These are phyloP conservation scores for Agrotis clavis DNA, from an alignment of 2,888 invertebrate genomes.

Conservation along the genomic window DNA sequence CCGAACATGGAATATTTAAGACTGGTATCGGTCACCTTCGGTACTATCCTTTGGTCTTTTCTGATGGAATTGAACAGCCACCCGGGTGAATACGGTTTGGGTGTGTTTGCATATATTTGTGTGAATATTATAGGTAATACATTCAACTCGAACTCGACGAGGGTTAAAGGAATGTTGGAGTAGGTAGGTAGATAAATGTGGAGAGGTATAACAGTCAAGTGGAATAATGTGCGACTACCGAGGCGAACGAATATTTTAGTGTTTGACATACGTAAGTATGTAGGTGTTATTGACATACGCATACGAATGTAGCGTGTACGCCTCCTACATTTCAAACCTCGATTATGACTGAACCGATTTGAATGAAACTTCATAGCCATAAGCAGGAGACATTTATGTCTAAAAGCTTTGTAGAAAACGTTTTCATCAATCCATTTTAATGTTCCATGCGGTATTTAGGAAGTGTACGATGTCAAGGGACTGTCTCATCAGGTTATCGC, in stretches of 20 bases:
- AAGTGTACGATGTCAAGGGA: too few relatives aligned
- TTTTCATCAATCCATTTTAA: too few relatives aligned
- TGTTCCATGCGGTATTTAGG: too few relatives aligned
- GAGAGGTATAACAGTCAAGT: background rate
- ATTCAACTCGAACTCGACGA: slow-evolving; percentile 22
- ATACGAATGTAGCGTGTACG: too few relatives aligned
- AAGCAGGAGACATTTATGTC: too few relatives aligned
- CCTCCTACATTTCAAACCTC: too few relatives aligned
- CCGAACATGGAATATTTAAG: slow-evolving; percentile 90
- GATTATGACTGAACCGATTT: too few relatives aligned
- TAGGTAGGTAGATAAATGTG: background rate
- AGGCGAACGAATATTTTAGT: background rate
- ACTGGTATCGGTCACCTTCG: slow-evolving; percentile 73
- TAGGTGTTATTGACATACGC: too few relatives aligned
- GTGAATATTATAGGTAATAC: slow-evolving; percentile 65
- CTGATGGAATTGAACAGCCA: slow-evolving; percentile 83
- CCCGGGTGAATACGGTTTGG: slow-evolving; percentile 79
- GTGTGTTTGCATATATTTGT: slow-evolving; percentile 75
- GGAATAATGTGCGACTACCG: background rate
- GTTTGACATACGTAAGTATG: background rate
- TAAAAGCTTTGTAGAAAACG: too few relatives aligned
- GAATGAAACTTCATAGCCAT: too few relatives aligned
- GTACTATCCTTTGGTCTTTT: slow-evolving; percentile 80
- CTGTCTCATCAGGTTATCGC: too few relatives aligned
- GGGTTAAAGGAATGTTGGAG: slow-evolving; percentile 15